Evolutionary conservation across 2,888 invertebrate species (phyloP).

Genomic region (Synanthedon tipuliformis): DNA sequence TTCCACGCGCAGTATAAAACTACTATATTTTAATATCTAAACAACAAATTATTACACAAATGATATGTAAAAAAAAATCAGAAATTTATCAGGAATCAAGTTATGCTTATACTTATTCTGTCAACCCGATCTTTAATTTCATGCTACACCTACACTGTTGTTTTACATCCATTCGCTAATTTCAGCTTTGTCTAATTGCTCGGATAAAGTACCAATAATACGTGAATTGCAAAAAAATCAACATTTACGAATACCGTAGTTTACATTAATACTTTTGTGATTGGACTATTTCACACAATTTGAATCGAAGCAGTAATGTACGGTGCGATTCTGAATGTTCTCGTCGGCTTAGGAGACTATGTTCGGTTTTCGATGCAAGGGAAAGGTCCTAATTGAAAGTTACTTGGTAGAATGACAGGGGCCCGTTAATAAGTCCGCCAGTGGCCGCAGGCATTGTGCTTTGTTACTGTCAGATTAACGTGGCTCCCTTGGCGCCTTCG

Average conservation of each 20-base stretch:
- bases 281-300: not conserved
- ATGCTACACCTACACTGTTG: not conserved
- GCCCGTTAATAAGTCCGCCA: conserved; percentile 34
- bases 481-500: conserved; percentile 22
- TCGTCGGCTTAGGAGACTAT: not conserved
- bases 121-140: not conserved
- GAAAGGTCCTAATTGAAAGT: conserved; percentile 33
- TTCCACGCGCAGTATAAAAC: too few relatives aligned
- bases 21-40: too few relatives aligned
- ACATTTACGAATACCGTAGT: not conserved
- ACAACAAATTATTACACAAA: too few relatives aligned
- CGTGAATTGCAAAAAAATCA: not conserved
- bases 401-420: conserved; percentile 35
- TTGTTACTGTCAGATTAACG: conserved; percentile 43
- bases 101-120: not conserved
- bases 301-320: not conserved
- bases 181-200: conserved; percentile 11
- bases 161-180: conserved; percentile 9
- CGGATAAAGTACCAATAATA: conserved; percentile 3
- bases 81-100: too few relatives aligned
- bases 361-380: not conserved
- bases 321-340: not conserved
- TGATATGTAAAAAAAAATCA: too few relatives aligned
- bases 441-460: conserved; percentile 27
- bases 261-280: not conserved